A percentile compares a stretch with the other conserved stretches of the same genome.
These are phyloP conservation scores for Pissodes strobi DNA, from an alignment of 1,140 invertebrate species.

Conservation along the genomic window DNA sequence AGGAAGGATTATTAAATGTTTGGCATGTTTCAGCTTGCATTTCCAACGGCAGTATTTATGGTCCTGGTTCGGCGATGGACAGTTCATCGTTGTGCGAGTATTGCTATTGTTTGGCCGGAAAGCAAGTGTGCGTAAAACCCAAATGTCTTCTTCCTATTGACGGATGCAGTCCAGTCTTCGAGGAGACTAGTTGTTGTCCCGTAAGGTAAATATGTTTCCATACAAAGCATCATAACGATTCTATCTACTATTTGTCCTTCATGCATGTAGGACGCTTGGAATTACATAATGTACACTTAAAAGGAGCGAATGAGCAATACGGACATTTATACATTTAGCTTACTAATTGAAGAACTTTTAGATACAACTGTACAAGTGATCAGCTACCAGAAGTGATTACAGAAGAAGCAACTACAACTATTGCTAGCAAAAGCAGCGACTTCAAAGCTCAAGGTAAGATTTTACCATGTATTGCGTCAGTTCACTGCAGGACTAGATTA, in stretches of 20 bases:
- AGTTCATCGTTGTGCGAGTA: slow-evolving; percentile 79
- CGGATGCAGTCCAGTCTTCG: slow-evolving; percentile 71
- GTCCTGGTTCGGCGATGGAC: slow-evolving; percentile 82
- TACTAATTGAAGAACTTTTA: background rate
- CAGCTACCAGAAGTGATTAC: background rate
- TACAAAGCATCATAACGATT: too few species aligned
- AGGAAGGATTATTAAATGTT: too few species aligned
- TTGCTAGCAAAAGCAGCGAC: background rate
- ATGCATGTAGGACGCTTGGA: too few species aligned
- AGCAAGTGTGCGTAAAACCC: slow-evolving; percentile 77
- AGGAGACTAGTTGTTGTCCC: slow-evolving; percentile 79
- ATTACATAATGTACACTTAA: too few species aligned
- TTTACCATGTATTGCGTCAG: background rate
- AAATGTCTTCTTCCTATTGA: slow-evolving; percentile 77
- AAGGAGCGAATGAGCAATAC: too few species aligned
- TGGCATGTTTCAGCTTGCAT: slow-evolving; percentile 68
- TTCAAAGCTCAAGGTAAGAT: background rate
- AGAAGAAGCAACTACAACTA: background rate
- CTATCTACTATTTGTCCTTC: too few species aligned
- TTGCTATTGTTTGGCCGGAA: slow-evolving; percentile 78
- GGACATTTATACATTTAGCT: too few species aligned
- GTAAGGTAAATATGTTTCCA: slow-evolving; percentile 57
- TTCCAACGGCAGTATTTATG: slow-evolving; percentile 75
- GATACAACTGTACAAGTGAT: slow-evolving; percentile 70
- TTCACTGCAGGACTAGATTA: too few species aligned